Evolutionary conservation across 2,113 vertebrate species (phyloP), one percentile per base, ranked within the genome.

Genomic region (Anarhynchus alexandrinus): DNA sequence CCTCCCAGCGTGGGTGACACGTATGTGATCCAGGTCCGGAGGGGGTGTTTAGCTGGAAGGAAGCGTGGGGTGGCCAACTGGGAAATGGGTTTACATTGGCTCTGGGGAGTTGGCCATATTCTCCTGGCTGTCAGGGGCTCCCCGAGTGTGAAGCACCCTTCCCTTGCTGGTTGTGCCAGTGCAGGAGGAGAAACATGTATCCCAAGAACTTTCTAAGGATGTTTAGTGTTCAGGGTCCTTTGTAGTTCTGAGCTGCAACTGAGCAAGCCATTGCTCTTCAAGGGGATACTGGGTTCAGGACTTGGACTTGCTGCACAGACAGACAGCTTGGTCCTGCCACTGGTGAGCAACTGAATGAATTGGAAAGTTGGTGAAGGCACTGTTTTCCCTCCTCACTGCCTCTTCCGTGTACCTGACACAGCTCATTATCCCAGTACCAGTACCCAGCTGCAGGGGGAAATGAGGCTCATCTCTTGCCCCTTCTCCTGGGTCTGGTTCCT

Each of bases 21-120:
- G 3, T 26, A 9, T 2, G 12, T 38, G 26, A 52, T 43, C 52
- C n/a, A 52, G 47, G 12, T 57, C 40, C 80, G 51, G 59, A 83
- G 36, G 1, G 5, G 20, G 9, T 40, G 20, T 79, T 69, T 43
- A 62, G 10, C 43, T 86, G 67, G 47, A 61, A 69, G 45, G 58
- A 85, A 18, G 22, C 0, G 1, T 47, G 47, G 29, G 23, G 8
- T 3, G 4, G 72, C 8, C 30, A 29, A 4, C 30, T 70, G 58
- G 16, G 29, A 42, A 51, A 45, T n/a, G 57, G 42, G 5, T 64
- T 86, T 82, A 16, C 0, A 0, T 14, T 47, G 71, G 9, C 20
- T 76, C 21, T 65, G 66, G 29, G 23, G 10, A 55, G 7, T 3
- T 94, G 87, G 21, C 11, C 3, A 0, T 15, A 4, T 49, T 76